Evolutionary conservation across 1,140 invertebrate species (phyloP), one percentile per base, ranked within the genome.

Genomic region (Drosophila hydei): DNA sequence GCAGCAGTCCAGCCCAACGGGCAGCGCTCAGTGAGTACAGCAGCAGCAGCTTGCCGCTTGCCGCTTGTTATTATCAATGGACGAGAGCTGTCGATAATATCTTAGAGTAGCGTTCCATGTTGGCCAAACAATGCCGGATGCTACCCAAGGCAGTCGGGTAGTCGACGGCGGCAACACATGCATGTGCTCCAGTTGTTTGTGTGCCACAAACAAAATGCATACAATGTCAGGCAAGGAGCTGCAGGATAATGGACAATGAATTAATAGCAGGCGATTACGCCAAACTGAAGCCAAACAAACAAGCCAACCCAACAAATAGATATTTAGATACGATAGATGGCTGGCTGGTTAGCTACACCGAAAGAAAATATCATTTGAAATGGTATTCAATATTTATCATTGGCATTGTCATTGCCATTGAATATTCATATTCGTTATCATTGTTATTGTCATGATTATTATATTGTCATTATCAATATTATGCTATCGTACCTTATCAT

Each of bases 31-130:
- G 62, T n/a, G 36, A 14, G 78, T 81, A 6, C 69, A 65, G 78
- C 48, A 23, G 19, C n/a, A n/a, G n/a, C n/a, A n/a, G n/a, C n/a
- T n/a, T n/a, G n/a, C 60, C 50, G 61, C 14, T 25, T 19, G 45
- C 52, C 45, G 63, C 75, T 79, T 73, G 77, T 65, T 79, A 73
- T 71, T 71, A 61, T 52, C 64, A 73, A 69, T 75, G 81, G 73
- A 89, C 75, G 75, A 88, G 75, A 88, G 68, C 76, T 88, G 83
- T 87, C 83, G 81, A 87, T 87, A 88, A 88, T 88, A 88, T 88
- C 84, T 89, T 89, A 79, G 84, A 88, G 77, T 88, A 75, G 72
- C 75, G 74, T 45, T 71, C 71, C 77, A 88, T 77, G 78, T 88
- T 75, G 81, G 71, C 45, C 75, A 60, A 87, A 81, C 83, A 87